Evolutionary conservation across 2,113 vertebrate genomes (phyloP), one percentile per base, ranked within the genome.

Genomic region (Nesogale talazaci): DNA sequence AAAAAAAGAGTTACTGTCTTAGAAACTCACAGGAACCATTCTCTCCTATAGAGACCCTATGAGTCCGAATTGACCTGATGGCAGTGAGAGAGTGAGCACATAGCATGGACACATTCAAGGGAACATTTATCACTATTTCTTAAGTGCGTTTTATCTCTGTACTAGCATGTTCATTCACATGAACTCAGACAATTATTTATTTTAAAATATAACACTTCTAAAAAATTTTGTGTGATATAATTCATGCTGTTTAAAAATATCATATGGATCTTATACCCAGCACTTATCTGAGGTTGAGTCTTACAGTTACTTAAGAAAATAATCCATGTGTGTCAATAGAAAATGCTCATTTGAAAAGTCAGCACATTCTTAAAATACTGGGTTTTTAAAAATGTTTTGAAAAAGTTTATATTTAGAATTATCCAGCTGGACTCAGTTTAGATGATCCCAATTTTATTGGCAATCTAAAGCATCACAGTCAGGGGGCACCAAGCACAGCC

Each of bases 121-220:
- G n/a, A 69, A 10, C 31, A 57, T 7, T 70, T 89, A 52, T 4
- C 76, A 61, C 1, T 52, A 31, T 91, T 88, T 65, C 46, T 76
- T 79, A 89, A 42, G n/a, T 79, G 31, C 52, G n/a, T 72, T 2
- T 84, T 84, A 36, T 74, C 19, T 76, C 25, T 65, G 22, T 9
- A 34, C 12, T 42, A 42, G 61, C 65, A 38, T 31, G 25, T 77
- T 36, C 25, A 4, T 61, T 81, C 6, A 12, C 25, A 31, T 88
- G 69, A 77, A 52, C 23, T 91, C 15, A 80, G 65, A 27, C 31
- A 94, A 65, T 56, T 57, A 63, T 52, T 52, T 88, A 67, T 70
- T 94, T 72, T 15, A 86, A 83, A 79, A 76, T n/a, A 2, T 5
- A 77, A 57, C 16, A 23, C 83, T 87, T 93, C 80, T 67, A 78